Base-by-base conservation (phyloP, 2,113 vertebrate genomes). In the Onychorhynchus coronatus region DNA sequence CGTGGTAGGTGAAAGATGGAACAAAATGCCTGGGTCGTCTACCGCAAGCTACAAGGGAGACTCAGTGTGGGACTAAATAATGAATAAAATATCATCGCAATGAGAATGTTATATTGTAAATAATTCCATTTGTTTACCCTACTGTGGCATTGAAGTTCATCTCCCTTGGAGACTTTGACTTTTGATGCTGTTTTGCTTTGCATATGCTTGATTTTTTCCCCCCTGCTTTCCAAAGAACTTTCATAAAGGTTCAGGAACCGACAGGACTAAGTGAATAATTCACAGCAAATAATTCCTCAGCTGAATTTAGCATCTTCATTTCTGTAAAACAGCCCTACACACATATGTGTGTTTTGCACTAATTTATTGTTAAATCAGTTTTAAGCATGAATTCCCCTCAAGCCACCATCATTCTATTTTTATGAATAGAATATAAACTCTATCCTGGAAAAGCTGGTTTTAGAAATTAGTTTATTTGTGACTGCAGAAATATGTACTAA, bases 91-190 rank as follows among this genome's bases (percentile, higher is more conserved):
- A 96, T 80, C 42, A 82, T 95, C 1, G 11, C 95, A 94, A 87
- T 62, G 58, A 90, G 93, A 93, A 95, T 76, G 72, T 88, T 92
- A 50, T 65, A 94, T 33, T 91, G 88, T 95, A 96, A 97, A 97
- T 95, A 94, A 97, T 96, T 97, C 95, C 75, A 95, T 91, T 95
- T 97, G 91, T 94, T 95, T 96, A 92, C 80, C 78, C 62, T 62
- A 7, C 62, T 78, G 6, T 95, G 95, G 86, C 70, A 93, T 61
- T 91, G 93, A 96, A 94, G 93, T 96, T 95, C 62, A 7, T 91
- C 91, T 91, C 88, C 91, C 83, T 95, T 55, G 67, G 93, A 96
- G 91, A 85, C 73, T 96, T 72, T 94, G 89, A 95, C 85, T 97
- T 97, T 22, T 94, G 93, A 95, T 96, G 89, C 62, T 89, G 86